Conservation (phyloP, 2,888 invertebrate genomes). For the Xylota segnis region DNA sequence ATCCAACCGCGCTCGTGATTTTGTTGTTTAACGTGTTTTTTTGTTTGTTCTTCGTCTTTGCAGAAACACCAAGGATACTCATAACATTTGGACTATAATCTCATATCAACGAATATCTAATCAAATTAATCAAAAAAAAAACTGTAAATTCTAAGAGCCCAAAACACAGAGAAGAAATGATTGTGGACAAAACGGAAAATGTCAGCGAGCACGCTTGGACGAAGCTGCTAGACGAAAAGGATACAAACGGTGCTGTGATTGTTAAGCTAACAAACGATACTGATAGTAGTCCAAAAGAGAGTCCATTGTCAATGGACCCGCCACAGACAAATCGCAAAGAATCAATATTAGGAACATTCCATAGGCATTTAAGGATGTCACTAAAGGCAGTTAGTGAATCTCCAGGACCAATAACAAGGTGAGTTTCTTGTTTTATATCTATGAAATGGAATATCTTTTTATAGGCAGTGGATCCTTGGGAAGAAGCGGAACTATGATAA, state of each 20-base stretch:
- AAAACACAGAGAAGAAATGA: slow-evolving; percentile 80
- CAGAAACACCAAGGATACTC: slow-evolving; percentile 92
- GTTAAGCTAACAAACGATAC: slow-evolving; percentile 79
- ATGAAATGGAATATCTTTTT: not conserved
- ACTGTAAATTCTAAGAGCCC: slow-evolving; percentile 2
- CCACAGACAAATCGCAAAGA: slow-evolving; percentile 81
- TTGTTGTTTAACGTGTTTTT: slow-evolving; percentile 23
- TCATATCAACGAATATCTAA: slow-evolving; percentile 87
- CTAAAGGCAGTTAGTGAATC: slow-evolving; percentile 84
- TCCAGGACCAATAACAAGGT: slow-evolving; percentile 84
- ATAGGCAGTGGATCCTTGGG: not conserved
- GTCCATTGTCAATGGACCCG: slow-evolving; percentile 80
- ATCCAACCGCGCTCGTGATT: not conserved
- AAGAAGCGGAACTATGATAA: too few species aligned
- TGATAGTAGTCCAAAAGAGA: slow-evolving; percentile 79
- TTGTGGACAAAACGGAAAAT: slow-evolving; percentile 82
- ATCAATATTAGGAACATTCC: slow-evolving; percentile 84
- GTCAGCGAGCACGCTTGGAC: slow-evolving; percentile 83
- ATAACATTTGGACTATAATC: slow-evolving; percentile 82
- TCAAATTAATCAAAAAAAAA: slow-evolving; percentile 28
- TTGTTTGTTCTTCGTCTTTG: slow-evolving; percentile 85
- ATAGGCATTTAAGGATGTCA: slow-evolving; percentile 83
- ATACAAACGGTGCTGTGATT: slow-evolving; percentile 80
- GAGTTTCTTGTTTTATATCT: slow-evolving; percentile 72
- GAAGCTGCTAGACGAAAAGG: slow-evolving; percentile 82